Evolutionary conservation across 2,113 vertebrate genomes (phyloP).

Genomic region (Pachyramphus minor): DNA sequence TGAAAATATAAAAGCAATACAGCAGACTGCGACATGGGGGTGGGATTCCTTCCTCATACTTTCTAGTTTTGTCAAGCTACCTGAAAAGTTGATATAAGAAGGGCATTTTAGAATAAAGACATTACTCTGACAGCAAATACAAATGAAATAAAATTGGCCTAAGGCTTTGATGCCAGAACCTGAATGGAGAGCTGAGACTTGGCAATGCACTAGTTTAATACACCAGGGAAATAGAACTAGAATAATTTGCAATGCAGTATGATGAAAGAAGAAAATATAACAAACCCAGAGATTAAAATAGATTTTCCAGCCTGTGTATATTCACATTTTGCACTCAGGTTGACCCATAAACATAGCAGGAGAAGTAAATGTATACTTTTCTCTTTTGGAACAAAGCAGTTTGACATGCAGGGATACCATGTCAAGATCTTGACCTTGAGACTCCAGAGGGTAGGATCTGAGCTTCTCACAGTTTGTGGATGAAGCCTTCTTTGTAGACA

Average conservation of each 20-base stretch:
- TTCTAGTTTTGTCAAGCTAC: conserved; percentile 69
- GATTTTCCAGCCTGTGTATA: conserved; percentile 3
- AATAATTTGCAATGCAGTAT: conserved; percentile 61
- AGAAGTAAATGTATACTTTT: background rate
- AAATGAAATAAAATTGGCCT: conserved; percentile 80
- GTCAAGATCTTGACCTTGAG: background rate
- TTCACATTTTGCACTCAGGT: background rate
- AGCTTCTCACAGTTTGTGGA: background rate
- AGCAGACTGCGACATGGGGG: background rate
- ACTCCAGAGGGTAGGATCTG: background rate
- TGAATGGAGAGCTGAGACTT: conserved; percentile 69
- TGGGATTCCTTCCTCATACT: conserved; percentile 47
- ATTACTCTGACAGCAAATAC: conserved; percentile 77
- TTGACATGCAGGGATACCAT: accelerated
- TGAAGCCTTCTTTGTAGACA: background rate
- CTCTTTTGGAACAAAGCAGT: background rate
- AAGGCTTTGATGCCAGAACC: conserved; percentile 75
- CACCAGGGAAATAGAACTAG: conserved; percentile 63
- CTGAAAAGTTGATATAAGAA: conserved; percentile 76
- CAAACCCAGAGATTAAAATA: conserved; percentile 55
- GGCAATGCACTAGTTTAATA: conserved; percentile 65
- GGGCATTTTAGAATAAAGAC: conserved; percentile 78
- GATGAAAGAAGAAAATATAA: conserved; percentile 72
- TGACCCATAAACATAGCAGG: conserved; percentile 14
- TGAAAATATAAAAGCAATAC: conserved; percentile 62